A percentile compares a stretch with the other conserved stretches of the same genome.
Evolutionary conservation across 2,797 vertebrate species (phyloP).

Genomic region (Karalla daura): DNA sequence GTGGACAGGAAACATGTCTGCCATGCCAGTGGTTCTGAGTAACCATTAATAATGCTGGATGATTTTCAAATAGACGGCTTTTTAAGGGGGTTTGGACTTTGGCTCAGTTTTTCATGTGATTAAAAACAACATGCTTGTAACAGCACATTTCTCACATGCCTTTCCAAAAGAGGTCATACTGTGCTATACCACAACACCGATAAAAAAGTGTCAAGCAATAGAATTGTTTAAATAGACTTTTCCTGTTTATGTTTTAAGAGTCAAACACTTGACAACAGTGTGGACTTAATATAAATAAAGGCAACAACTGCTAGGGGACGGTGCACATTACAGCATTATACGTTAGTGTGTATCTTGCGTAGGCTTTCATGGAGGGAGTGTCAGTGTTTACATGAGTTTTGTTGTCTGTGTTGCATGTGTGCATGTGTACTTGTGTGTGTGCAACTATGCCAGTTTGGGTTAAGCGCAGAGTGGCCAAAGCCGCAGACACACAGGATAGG

Average conservation of each 20-base stretch:
- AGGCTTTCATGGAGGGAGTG: slow-evolving; percentile 34
- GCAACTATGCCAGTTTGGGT: slow-evolving; percentile 84
- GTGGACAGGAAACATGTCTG: slow-evolving; percentile 46
- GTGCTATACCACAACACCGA: slow-evolving; percentile 14
- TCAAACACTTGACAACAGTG: slow-evolving; percentile 48
- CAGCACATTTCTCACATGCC: slow-evolving; percentile 50
- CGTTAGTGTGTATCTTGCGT: slow-evolving; percentile 23
- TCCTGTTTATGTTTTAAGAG: slow-evolving; percentile 45
- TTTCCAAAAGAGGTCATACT: slow-evolving; percentile 34
- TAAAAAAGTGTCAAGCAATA: slow-evolving; percentile 22
- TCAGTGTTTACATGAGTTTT: slow-evolving; percentile 42
- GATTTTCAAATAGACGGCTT: slow-evolving; percentile 47
- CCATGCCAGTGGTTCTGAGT: slow-evolving; percentile 46
- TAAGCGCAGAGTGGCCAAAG: slow-evolving; percentile 82
- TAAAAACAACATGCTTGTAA: slow-evolving; percentile 56
- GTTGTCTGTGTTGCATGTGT: slow-evolving; percentile 46
- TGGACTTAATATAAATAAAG: slow-evolving; percentile 50
- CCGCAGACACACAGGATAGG: slow-evolving; percentile 87
- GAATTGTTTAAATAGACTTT: slow-evolving; percentile 37
- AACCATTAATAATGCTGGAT: slow-evolving; percentile 49
- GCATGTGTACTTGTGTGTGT: slow-evolving; percentile 33
- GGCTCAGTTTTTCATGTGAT: slow-evolving; percentile 59
- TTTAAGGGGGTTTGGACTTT: slow-evolving; percentile 51
- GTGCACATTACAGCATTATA: slow-evolving; percentile 26
- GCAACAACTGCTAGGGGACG: slow-evolving; percentile 18